Evolutionary conservation across 2,113 vertebrate species (phyloP).

Genomic region (Pygoscelis adeliae): DNA sequence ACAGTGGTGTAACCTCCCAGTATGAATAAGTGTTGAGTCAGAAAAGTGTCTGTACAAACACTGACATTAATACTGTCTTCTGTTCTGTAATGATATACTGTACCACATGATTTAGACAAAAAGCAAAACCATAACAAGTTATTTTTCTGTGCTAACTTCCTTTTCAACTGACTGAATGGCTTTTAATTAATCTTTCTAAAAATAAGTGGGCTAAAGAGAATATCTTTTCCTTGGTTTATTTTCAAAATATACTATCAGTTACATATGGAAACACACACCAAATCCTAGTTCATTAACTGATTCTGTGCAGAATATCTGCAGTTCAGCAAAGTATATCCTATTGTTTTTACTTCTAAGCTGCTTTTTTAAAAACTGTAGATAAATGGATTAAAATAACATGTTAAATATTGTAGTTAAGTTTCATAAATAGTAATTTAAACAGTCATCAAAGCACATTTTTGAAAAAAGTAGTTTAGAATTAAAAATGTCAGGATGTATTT

Average conservation of each 20-base stretch:
- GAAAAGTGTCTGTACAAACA: background rate
- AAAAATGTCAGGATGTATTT: background rate
- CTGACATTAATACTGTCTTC: background rate
- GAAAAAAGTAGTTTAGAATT: background rate
- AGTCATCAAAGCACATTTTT: background rate
- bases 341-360: background rate
- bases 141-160: background rate
- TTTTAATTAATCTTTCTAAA: constrained; percentile 29
- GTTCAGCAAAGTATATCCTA: background rate
- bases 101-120: background rate
- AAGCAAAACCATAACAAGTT: background rate
- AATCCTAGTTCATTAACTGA: background rate
- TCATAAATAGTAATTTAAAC: background rate
- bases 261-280: background rate
- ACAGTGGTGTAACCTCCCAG: background rate
- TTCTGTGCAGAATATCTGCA: background rate
- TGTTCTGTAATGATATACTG: background rate
- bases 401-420: background rate
- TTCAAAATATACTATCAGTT: background rate
- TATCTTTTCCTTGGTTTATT: background rate
- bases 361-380: background rate
- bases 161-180: background rate
- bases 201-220: background rate
- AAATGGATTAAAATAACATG: background rate
- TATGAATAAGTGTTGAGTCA: background rate